Conservation (phyloP, 2,797 vertebrate species). For the Moxostoma hubbsi region DNA sequence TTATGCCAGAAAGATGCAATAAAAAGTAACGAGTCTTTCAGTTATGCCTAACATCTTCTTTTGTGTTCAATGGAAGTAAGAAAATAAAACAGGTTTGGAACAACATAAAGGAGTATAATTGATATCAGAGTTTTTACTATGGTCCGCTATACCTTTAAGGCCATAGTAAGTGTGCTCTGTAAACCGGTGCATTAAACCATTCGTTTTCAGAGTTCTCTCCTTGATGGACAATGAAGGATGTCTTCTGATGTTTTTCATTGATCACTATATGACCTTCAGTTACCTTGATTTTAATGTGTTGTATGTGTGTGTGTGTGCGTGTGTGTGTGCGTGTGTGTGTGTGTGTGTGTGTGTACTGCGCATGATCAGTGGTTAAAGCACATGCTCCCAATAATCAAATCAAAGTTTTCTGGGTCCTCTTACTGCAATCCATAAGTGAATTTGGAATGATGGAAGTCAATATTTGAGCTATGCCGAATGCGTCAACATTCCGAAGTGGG, state of each 20-base stretch:
- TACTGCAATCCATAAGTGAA: slow-evolving; percentile 7
- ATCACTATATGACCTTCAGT: neutral
- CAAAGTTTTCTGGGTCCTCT: slow-evolving; percentile 2
- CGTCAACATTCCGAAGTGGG: slow-evolving; percentile 26
- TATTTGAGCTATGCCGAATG: slow-evolving; percentile 27
- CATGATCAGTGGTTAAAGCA: neutral
- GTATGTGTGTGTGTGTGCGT: neutral
- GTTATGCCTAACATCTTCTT: too few species aligned
- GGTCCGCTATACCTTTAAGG: too few species aligned
- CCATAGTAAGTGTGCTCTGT: too few species aligned
- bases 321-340: neutral
- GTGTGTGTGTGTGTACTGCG: neutral
- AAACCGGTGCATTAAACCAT: too few species aligned
- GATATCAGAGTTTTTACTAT: too few species aligned
- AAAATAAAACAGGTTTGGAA: too few species aligned
- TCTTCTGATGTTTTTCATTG: neutral
- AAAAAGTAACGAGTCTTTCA: too few species aligned
- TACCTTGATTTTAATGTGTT: slow-evolving; percentile 6
- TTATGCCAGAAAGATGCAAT: too few species aligned
- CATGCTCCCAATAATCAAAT: slow-evolving; percentile 45
- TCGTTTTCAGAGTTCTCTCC: neutral
- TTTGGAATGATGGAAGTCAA: slow-evolving; percentile 26
- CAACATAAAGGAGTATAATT: too few species aligned
- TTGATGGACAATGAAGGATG: neutral
- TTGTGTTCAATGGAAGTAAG: too few species aligned